These are phyloP conservation scores for Temnothorax nylanderi DNA, from an alignment of 1,140 invertebrate species.

Conservation along the genomic window DNA sequence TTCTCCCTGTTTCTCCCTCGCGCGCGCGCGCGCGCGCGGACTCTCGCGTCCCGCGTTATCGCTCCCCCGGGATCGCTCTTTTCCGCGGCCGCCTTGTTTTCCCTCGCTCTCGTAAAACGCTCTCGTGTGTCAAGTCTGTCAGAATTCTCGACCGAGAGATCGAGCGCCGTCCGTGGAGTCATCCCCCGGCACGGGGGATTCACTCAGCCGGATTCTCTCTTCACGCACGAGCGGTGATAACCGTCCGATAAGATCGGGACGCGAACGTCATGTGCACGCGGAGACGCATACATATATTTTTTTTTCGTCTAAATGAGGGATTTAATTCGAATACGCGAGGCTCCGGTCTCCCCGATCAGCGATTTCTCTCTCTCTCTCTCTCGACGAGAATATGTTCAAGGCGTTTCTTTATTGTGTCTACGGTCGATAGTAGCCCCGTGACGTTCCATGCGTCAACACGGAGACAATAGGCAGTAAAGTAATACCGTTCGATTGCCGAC, in stretches of 20 bases:
- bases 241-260: neutral
- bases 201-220: neutral
- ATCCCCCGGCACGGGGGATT: neutral
- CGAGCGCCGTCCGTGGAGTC: neutral
- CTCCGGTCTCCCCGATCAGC: neutral
- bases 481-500: neutral
- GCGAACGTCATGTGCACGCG: neutral
- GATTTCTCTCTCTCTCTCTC: neutral
- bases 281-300: neutral
- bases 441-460: neutral
- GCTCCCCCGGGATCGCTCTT: neutral
- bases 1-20: neutral
- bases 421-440: neutral
- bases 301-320: neutral
- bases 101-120: neutral
- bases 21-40: neutral
- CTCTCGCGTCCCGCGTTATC: neutral
- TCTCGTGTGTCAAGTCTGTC: neutral
- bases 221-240: neutral
- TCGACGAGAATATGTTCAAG: neutral
- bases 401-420: neutral
- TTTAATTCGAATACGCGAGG: neutral
- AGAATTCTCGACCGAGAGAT: neutral
- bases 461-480: neutral
- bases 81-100: no score